Conservation (phyloP, 1,140 invertebrate genomes). For the Diachasma alloeum region DNA sequence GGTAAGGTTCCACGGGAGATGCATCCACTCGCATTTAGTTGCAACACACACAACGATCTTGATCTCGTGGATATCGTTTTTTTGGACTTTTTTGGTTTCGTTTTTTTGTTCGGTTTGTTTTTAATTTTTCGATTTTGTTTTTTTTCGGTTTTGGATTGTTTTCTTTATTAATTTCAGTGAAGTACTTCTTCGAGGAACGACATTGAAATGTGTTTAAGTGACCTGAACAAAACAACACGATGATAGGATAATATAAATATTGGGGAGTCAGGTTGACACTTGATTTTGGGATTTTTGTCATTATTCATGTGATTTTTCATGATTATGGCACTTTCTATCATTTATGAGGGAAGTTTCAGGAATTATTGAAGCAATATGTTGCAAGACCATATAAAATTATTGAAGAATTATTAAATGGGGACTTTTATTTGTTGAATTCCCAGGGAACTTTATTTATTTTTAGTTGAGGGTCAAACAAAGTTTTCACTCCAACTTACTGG, state of each 20-base stretch:
- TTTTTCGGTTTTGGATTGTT: constrained; percentile 59
- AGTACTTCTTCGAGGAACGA: constrained; percentile 63
- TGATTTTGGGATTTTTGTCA: background rate
- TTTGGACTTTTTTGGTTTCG: constrained; percentile 17
- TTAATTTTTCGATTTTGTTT: constrained; percentile 39
- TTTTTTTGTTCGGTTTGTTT: constrained; percentile 37
- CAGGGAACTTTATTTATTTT: too few relatives aligned
- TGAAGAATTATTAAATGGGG: too few relatives aligned
- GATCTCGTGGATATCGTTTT: constrained; percentile 67
- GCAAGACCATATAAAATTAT: too few relatives aligned
- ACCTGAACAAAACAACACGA: constrained; percentile 67
- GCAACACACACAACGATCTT: constrained; percentile 67
- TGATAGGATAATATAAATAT: constrained; percentile 58
- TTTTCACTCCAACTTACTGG: too few relatives aligned
- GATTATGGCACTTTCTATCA: too few relatives aligned
- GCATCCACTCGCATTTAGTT: constrained; percentile 67
- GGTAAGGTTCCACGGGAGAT: constrained; percentile 64
- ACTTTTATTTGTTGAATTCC: too few relatives aligned
- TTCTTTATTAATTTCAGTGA: constrained; percentile 58
- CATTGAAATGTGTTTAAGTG: constrained; percentile 66
- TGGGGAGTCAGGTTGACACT: constrained; percentile 16
- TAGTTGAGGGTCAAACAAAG: too few relatives aligned
- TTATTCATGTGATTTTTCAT: too few relatives aligned
- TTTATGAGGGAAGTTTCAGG: too few relatives aligned
- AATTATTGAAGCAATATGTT: too few relatives aligned